Conservation (phyloP, 1,140 invertebrate genomes). For the silkworm (Bombyx mori) region DNA sequence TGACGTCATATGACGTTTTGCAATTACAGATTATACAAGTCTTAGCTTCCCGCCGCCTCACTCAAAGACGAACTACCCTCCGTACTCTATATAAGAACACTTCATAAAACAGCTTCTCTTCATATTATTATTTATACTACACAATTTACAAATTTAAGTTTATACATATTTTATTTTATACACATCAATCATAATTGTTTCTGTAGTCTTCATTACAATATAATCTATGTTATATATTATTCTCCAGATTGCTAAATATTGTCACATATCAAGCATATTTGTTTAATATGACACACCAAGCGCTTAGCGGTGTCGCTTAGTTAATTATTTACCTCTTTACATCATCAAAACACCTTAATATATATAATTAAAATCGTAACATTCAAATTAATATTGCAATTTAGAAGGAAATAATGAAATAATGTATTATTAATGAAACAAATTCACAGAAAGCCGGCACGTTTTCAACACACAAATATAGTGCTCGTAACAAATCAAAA, state of each 20-base stretch:
- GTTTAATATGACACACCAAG: slow-evolving; percentile 29
- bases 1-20: too few species aligned
- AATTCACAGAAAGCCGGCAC: slow-evolving; percentile 21
- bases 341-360: too few species aligned
- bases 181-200: slow-evolving; percentile 68
- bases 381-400: too few species aligned
- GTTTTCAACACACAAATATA: slow-evolving; percentile 11
- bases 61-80: slow-evolving; percentile 34
- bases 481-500: slow-evolving; percentile 18
- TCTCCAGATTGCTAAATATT: slow-evolving; percentile 66
- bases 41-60: background rate
- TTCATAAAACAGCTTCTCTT: slow-evolving; percentile 67
- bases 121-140: slow-evolving; percentile 45
- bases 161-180: slow-evolving; percentile 56
- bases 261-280: slow-evolving; percentile 65
- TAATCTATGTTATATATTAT: slow-evolving; percentile 41
- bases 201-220: slow-evolving; percentile 60
- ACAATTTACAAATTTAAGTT: slow-evolving; percentile 67
- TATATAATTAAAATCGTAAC: too few species aligned
- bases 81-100: slow-evolving; percentile 64
- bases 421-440: slow-evolving; percentile 3
- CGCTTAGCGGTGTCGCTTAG: slow-evolving; percentile 38
- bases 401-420: too few species aligned
- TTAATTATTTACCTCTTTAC: slow-evolving; percentile 7
- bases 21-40: too few species aligned